Conservation (phyloP, 2,797 vertebrate species). For the Cynopterus sphinx region DNA sequence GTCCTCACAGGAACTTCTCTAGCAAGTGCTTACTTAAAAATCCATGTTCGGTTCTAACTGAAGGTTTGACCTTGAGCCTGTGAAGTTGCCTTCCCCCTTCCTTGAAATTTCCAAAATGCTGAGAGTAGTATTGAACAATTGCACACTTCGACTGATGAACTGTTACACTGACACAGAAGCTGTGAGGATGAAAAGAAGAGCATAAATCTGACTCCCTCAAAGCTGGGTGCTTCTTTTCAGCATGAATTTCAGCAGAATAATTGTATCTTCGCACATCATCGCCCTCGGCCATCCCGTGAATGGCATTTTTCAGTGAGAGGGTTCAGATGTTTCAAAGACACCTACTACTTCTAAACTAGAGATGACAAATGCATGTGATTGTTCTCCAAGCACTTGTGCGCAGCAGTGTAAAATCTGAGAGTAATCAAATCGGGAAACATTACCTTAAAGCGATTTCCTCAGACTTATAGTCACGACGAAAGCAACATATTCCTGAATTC, state of each 20-base stretch:
- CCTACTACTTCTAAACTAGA: conserved; percentile 56
- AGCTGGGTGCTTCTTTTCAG: neutral
- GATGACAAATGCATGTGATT: conserved; percentile 58
- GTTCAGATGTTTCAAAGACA: conserved; percentile 56
- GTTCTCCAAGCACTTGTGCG: conserved; percentile 29
- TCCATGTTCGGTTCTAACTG: neutral
- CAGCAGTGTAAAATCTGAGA: conserved; percentile 39
- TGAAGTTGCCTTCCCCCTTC: neutral
- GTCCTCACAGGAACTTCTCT: neutral
- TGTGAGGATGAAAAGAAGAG: neutral
- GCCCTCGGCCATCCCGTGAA: neutral
- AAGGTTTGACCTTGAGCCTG: neutral
- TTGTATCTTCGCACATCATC: neutral
- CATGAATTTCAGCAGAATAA: conserved; percentile 33
- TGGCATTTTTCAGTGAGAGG: conserved; percentile 5
- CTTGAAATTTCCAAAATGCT: neutral
- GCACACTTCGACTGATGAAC: neutral
- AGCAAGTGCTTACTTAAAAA: neutral
- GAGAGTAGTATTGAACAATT: neutral
- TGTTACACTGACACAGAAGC: neutral
- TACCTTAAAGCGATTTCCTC: conserved; percentile 56
- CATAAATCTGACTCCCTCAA: neutral
- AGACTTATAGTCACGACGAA: neutral
- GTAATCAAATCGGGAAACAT: conserved; percentile 67
- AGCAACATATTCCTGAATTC: neutral